A percentile compares a stretch with the other conserved stretches of the same genome.
Conservation (phyloP, 2,888 invertebrate species). For the Hypercompe scribonia region DNA sequence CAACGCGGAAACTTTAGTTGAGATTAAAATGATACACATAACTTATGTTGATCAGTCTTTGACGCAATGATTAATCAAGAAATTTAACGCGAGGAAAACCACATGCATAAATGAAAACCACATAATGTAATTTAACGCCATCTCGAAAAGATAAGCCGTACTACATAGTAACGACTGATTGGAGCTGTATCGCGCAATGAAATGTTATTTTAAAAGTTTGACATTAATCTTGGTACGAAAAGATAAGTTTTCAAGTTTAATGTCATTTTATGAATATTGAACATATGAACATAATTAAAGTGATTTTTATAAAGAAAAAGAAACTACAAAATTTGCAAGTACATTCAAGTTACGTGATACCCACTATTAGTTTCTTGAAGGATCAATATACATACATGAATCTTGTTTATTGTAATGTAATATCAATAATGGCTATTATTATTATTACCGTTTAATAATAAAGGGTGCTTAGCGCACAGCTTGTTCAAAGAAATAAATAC, state of each 20-base stretch:
- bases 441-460: not conserved
- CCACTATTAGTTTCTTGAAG: not conserved
- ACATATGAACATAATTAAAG: too few relatives aligned
- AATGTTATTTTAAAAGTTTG: not conserved
- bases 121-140: not conserved
- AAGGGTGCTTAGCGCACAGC: not conserved
- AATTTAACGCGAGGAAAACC: not conserved
- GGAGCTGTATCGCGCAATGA: not conserved
- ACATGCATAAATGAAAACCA: too few relatives aligned
- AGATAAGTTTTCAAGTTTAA: too few relatives aligned
- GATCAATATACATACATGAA: not conserved
- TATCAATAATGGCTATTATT: not conserved
- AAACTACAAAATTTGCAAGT: not conserved
- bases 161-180: not conserved
- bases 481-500: not conserved
- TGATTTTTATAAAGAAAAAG: too few relatives aligned
- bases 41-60: not conserved
- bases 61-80: too few relatives aligned
- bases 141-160: not conserved
- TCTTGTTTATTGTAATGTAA: not conserved
- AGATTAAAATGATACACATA: not conserved
- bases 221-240: not conserved
- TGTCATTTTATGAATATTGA: too few relatives aligned
- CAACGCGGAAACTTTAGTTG: not conserved
- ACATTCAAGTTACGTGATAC: not conserved